Percentiles rank a stretch among this genome's conserved stretches.
phyloP scores from a whole-genome alignment of 2,113 vertebrate species.

The Cololabis saira region DNA sequence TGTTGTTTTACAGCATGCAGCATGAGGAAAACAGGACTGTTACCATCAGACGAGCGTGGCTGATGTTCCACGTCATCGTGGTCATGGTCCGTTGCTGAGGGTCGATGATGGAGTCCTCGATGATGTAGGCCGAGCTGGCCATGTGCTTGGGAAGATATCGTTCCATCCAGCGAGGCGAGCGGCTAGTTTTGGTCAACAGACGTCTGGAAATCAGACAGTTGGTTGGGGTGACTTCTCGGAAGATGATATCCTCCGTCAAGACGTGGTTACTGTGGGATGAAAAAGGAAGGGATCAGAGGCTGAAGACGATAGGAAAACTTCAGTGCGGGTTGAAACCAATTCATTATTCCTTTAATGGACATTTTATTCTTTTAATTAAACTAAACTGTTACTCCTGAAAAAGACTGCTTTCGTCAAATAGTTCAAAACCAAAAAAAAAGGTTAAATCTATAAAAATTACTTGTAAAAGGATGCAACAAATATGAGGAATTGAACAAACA shows the following conservation, averaged over 20 bases:
- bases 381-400: too few relatives aligned
- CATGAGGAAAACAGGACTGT: conserved; percentile 9
- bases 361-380: too few relatives aligned
- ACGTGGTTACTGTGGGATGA: conserved; percentile 90
- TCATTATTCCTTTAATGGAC: too few relatives aligned
- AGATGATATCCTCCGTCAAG: conserved; percentile 95
- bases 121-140: conserved; percentile 92
- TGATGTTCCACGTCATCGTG: conserved; percentile 97
- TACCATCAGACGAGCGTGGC: conserved; percentile 93
- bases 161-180: conserved; percentile 94
- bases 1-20: background rate
- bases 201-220: conserved; percentile 95
- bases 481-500: too few relatives aligned
- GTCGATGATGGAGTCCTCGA: conserved; percentile 97
- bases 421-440: too few relatives aligned
- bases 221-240: conserved; percentile 92
- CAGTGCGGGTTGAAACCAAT: too few relatives aligned
- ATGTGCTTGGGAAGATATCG: conserved; percentile 91
- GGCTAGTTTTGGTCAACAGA: conserved; percentile 96
- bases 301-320: background rate
- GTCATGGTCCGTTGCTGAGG: conserved; percentile 92
- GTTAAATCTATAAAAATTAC: too few relatives aligned
- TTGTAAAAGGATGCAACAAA: too few relatives aligned
- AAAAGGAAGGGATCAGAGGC: background rate
- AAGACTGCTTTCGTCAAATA: too few relatives aligned